A percentile compares a stretch with the other conserved stretches of the same genome.
Evolutionary conservation across 2,888 invertebrate genomes (phyloP).

Genomic region (Luffia ferchaultella): DNA sequence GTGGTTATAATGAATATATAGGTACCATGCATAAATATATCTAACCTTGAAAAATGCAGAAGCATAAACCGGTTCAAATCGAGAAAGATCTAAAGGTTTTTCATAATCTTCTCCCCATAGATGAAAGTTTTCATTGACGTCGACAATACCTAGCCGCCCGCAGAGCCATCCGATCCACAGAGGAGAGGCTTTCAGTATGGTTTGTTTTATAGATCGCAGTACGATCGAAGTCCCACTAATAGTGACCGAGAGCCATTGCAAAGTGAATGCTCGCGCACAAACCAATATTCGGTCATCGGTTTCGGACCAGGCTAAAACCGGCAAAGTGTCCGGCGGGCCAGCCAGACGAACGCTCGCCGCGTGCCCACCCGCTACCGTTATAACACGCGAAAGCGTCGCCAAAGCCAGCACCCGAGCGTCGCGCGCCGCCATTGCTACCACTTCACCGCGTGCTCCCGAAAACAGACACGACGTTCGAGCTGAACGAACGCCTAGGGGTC

Average conservation of each 20-base stretch:
- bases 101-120: slow-evolving; percentile 91
- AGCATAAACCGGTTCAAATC: slow-evolving; percentile 84
- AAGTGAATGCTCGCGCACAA: slow-evolving; percentile 82
- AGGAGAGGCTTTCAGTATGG: slow-evolving; percentile 68
- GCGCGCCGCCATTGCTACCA: slow-evolving; percentile 49
- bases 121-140: slow-evolving; percentile 85
- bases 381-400: slow-evolving; percentile 91
- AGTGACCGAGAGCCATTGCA: slow-evolving; percentile 85
- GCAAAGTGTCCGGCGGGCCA: slow-evolving; percentile 80
- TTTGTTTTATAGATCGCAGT: slow-evolving; percentile 72
- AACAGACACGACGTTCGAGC: slow-evolving; percentile 94
- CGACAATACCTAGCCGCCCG: slow-evolving; percentile 86
- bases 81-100: slow-evolving; percentile 82
- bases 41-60: slow-evolving; percentile 84
- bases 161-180: slow-evolving; percentile 77
- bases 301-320: slow-evolving; percentile 87
- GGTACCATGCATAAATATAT: background rate
- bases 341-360: slow-evolving; percentile 68
- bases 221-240: slow-evolving; percentile 49
- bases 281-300: slow-evolving; percentile 83
- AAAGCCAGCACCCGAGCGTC: slow-evolving; percentile 80
- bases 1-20: background rate
- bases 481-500: slow-evolving; percentile 86
- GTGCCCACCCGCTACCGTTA: slow-evolving; percentile 50
- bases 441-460: slow-evolving; percentile 96